Evolutionary conservation across 1,140 invertebrate species (phyloP).

Genomic region (Polypedilum pembai): DNA sequence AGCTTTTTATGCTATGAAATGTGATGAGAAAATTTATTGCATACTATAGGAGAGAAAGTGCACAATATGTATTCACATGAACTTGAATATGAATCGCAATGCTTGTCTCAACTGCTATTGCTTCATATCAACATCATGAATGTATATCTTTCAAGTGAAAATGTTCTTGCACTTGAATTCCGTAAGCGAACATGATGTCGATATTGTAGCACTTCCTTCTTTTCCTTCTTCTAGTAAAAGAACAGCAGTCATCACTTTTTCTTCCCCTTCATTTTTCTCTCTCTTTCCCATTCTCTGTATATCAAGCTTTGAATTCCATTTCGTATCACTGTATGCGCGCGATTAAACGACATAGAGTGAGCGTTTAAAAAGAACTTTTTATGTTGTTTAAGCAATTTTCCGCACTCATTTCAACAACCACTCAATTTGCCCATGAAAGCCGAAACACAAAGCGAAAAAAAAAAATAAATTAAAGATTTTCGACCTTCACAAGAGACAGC

Average conservation of each 20-base stretch:
- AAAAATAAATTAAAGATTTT: too few species aligned
- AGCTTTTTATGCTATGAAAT: neutral
- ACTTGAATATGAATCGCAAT: neutral
- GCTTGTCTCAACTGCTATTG: neutral
- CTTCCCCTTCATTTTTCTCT: neutral
- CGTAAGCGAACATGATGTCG: neutral
- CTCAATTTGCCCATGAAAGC: neutral
- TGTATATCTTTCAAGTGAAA: neutral
- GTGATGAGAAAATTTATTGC: neutral
- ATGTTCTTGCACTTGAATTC: neutral
- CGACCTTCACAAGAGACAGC: too few species aligned
- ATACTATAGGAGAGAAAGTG: neutral
- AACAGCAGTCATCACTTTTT: neutral
- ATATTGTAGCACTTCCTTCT: neutral
- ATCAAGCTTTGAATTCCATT: neutral
- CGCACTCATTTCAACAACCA: neutral
- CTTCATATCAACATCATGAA: conserved; percentile 1
- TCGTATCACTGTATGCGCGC: neutral
- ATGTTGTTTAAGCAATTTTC: neutral
- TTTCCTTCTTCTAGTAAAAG: neutral
- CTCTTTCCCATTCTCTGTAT: neutral
- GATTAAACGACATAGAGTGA: neutral
- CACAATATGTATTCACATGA: neutral
- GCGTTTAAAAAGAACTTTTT: neutral
- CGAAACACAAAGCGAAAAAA: neutral